Evolutionary conservation across 2,797 vertebrate genomes (phyloP), one percentile per base, ranked within the genome.

Genomic region (Geotrypetes seraphini): DNA sequence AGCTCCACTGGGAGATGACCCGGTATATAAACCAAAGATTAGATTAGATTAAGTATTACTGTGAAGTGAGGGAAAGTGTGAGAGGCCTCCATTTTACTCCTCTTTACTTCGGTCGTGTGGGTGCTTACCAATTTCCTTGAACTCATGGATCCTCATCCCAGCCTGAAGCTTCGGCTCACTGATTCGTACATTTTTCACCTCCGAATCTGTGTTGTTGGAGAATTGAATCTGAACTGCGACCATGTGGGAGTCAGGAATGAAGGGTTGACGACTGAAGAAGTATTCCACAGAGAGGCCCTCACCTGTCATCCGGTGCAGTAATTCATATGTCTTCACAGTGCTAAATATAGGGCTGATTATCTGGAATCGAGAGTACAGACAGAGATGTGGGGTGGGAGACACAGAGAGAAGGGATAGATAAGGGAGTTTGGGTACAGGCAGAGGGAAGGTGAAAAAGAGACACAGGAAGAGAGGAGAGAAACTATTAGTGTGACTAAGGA

Each of bases 281-380:
- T 93, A 99, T 61, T 91, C 90, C 10, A 93, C 90, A 0, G 85
- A 81, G 34, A 97, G 83, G 8, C 95, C 95, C 74, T 97, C 95
- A 0, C 95, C 95, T 0, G 87, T 88, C 57, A 97, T 92, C 2
- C 91, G 86, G 60, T 99, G 95, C 53, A 99, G 80, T 53, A 99
- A 75, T 78, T 95, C 90, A 1, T 87, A 88, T 47, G 61, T 89
- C 69, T 76, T 88, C 47, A 85, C 49, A 0, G 63, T 13, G 0
- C 84, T 64, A 2, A 84, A 83, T 0, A 38, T 43, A 1, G 89
- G 68, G 60, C 64, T 71, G 37, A 90, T 74, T 45, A 86, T 75
- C 93, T 97, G 62, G 16, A 9, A 3, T 4, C 7, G 2, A 28
- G n/a, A 26, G 25, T 5, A 21, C 27, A 10, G 2, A 5, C n/a